These are phyloP conservation scores for Cassiopea andromeda DNA, from an alignment of 30 jellyfish, hydroid and myxozoan species.

Conservation along the genomic window DNA sequence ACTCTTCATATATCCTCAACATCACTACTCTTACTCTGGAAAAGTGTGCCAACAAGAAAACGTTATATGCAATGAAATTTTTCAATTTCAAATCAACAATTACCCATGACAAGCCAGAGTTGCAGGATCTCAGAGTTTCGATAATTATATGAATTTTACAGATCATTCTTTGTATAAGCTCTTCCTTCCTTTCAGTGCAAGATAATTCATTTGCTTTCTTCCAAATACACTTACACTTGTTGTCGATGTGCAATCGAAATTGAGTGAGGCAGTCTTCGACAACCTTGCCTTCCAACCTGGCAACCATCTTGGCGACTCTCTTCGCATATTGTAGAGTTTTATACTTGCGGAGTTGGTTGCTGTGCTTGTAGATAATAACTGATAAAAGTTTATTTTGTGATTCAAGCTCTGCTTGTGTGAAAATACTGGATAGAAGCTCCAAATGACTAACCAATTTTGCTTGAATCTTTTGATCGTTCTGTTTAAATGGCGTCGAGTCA, in stretches of 20 bases:
- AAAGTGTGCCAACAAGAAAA: constrained; percentile 11
- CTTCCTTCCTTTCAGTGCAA: constrained; percentile 9
- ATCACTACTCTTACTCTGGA: constrained; percentile 8
- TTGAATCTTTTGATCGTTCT: not conserved
- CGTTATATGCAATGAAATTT: constrained; percentile 15
- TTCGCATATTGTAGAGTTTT: constrained; percentile 42
- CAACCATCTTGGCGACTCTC: constrained; percentile 19
- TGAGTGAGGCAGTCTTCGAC: not conserved
- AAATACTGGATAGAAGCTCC: not conserved
- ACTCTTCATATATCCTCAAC: not conserved
- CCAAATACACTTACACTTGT: constrained; percentile 14
- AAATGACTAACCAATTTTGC: not conserved
- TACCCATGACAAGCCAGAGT: not conserved
- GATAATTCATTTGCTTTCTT: not conserved
- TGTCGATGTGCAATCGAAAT: not conserved
- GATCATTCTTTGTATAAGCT: not conserved
- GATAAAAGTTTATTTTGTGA: not conserved
- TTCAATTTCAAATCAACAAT: constrained; percentile 1
- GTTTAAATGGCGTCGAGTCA: not conserved
- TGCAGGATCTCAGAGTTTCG: constrained; percentile 6
- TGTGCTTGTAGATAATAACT: constrained; percentile 30
- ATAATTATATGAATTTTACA: not conserved
- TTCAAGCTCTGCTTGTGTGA: not conserved
- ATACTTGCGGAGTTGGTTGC: constrained; percentile 34
- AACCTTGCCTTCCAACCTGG: not conserved